Conservation (phyloP, 1,140 invertebrate species). For the Cardiocondyla obscurior region DNA sequence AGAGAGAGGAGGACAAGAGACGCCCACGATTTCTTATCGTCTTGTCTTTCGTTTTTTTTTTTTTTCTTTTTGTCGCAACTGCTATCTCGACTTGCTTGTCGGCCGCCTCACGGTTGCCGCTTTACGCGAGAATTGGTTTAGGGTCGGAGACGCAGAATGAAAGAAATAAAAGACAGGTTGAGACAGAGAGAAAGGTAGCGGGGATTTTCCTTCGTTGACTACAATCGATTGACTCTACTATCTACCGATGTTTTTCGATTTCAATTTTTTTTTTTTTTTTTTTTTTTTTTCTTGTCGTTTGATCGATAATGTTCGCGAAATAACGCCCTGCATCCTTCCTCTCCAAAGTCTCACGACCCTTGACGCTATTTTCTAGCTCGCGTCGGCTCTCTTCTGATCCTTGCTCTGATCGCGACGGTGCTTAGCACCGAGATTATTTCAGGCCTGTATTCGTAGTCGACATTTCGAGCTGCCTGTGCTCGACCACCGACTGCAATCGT, state of each 20-base stretch:
- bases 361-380: constrained; percentile 38
- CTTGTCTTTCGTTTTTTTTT: constrained; percentile 48
- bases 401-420: constrained; percentile 67
- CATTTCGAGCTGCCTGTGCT: not conserved
- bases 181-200: constrained; percentile 25
- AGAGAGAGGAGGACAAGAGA: constrained; percentile 80
- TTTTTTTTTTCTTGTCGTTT: constrained; percentile 10
- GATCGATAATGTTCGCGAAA: not conserved
- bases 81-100: not conserved
- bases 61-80: not conserved
- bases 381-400: constrained; percentile 73
- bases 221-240: constrained; percentile 33
- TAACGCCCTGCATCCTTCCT: constrained; percentile 34
- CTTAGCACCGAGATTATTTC: constrained; percentile 39
- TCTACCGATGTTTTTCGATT: not conserved
- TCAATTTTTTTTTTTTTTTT: constrained; percentile 15
- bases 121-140: constrained; percentile 21
- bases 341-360: constrained; percentile 54
- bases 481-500: constrained; percentile 24
- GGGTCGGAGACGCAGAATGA: constrained; percentile 29
- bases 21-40: constrained; percentile 72
- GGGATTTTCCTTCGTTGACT: constrained; percentile 3
- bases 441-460: constrained; percentile 54
- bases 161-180: not conserved
- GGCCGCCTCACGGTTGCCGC: constrained; percentile 13